A percentile compares a stretch with the other conserved stretches of the same genome.
These are phyloP conservation scores for Brevimyrus niger DNA, from an alignment of 2,113 vertebrate genomes.

Conservation along the genomic window DNA sequence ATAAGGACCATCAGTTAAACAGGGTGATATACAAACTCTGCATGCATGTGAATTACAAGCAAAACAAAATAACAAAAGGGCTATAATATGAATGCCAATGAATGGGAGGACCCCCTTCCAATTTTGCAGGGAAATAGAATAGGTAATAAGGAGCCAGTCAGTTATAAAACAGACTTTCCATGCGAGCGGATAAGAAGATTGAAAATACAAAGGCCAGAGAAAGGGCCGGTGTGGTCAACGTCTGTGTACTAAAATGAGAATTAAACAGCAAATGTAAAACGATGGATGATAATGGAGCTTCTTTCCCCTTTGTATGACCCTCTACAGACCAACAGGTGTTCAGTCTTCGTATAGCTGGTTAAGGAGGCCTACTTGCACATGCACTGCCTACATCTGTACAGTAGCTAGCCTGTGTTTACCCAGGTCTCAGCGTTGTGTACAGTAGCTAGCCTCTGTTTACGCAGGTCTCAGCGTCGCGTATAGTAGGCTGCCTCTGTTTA, in stretches of 20 bases:
- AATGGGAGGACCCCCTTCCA: neutral
- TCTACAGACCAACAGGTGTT: neutral
- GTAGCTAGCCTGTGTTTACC: neutral
- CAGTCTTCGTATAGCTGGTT: neutral
- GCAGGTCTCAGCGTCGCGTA: neutral
- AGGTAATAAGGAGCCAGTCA: neutral
- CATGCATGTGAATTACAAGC: neutral
- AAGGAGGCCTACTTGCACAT: neutral
- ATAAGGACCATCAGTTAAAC: neutral
- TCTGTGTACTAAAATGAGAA: neutral
- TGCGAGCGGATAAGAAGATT: neutral
- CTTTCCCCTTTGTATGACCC: neutral
- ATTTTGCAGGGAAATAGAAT: neutral
- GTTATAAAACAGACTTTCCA: neutral
- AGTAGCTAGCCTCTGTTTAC: neutral
- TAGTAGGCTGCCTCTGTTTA: neutral
- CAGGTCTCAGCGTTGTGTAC: neutral
- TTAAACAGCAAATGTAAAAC: neutral
- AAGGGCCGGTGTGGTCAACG: neutral
- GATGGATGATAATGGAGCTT: neutral
- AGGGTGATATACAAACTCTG: neutral
- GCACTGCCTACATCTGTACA: neutral
- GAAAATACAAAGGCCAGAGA: neutral
- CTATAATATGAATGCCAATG: neutral
- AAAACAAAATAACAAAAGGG: neutral